phyloP scores from a whole-genome alignment of 2,797 vertebrate genomes.

The Sebastes vulpes region DNA sequence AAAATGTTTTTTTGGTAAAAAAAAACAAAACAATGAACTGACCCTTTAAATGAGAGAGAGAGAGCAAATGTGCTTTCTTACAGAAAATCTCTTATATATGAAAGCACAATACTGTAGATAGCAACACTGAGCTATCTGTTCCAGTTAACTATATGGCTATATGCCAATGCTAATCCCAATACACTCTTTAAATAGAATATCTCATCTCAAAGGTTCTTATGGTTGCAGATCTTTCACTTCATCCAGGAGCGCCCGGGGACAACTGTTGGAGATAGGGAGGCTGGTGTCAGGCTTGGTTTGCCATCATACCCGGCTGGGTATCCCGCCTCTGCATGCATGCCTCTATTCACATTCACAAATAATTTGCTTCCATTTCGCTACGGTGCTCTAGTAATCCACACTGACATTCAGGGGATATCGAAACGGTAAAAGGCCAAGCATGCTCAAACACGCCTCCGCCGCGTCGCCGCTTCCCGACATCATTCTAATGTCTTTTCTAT shows the following conservation, averaged over 20 bases:
- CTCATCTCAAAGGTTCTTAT: neutral
- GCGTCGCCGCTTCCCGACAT: neutral
- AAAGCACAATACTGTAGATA: neutral
- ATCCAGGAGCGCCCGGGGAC: neutral
- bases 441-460: slow-evolving; percentile 7
- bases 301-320: slow-evolving; percentile 15
- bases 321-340: slow-evolving; percentile 15
- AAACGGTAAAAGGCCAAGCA: slow-evolving; percentile 19
- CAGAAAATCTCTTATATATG: neutral
- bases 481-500: neutral
- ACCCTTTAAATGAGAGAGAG: neutral
- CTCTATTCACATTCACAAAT: slow-evolving; percentile 52
- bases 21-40: neutral
- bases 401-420: slow-evolving; percentile 35
- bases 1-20: neutral
- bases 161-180: neutral
- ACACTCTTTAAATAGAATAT: slow-evolving; percentile 14
- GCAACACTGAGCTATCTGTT: neutral
- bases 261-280: slow-evolving; percentile 7
- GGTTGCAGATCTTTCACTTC: slow-evolving; percentile 20
- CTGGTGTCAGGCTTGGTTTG: slow-evolving; percentile 13
- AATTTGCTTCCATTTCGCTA: slow-evolving; percentile 26
- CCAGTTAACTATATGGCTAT: neutral
- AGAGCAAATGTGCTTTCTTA: neutral
- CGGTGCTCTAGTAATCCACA: slow-evolving; percentile 21